Evolutionary conservation across 2,113 vertebrate genomes (phyloP).

Genomic region (Cranoglanis bouderius): DNA sequence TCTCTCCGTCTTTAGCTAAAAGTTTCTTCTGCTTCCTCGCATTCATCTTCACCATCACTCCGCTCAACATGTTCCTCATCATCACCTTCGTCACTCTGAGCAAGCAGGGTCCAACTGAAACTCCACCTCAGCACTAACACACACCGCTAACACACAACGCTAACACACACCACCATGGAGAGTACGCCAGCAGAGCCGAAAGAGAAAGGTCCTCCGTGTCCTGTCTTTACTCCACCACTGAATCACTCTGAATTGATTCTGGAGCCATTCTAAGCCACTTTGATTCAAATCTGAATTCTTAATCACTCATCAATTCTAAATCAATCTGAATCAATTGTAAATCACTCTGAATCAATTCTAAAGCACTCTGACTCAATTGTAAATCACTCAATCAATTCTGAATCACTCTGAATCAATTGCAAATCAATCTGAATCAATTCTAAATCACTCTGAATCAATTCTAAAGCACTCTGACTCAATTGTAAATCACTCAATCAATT

Average conservation of each 20-base stretch:
- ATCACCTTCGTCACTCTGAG: background rate
- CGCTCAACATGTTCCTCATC: background rate
- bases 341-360: background rate
- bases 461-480: background rate
- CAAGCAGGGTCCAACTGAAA: background rate
- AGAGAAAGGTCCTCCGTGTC: background rate
- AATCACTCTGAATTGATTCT: background rate
- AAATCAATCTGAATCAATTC: background rate
- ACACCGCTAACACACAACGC: background rate
- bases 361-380: background rate
- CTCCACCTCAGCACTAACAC: background rate
- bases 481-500: background rate
- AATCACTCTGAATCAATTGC: background rate
- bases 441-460: background rate
- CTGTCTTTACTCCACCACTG: background rate
- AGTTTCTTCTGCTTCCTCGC: conserved; percentile 17
- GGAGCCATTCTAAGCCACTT: background rate
- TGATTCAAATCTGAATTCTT: background rate
- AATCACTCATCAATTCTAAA: background rate
- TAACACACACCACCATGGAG: background rate
- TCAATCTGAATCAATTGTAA: background rate
- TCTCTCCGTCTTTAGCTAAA: background rate
- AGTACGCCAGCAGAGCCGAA: background rate
- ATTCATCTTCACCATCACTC: background rate
- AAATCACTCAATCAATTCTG: background rate